Evolutionary conservation across 2,888 invertebrate species (phyloP).

Genomic region (Diplazon laetatorius): DNA sequence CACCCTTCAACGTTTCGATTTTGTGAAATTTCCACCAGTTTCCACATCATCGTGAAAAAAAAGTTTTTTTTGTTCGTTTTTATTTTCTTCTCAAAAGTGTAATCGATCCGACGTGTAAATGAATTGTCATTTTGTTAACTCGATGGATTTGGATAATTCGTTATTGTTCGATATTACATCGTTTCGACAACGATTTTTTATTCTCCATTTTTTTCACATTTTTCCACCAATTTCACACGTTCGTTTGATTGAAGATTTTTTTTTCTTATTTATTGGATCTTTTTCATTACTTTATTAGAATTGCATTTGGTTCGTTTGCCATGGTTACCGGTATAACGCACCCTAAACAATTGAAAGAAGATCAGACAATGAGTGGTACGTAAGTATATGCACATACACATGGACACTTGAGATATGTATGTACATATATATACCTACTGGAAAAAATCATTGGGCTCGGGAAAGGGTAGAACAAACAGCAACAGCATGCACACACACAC

Average conservation of each 20-base stretch:
- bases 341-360: conserved; percentile 9
- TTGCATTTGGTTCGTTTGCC: conserved; percentile 28
- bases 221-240: background rate
- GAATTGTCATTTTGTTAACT: background rate
- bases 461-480: conserved; percentile 57
- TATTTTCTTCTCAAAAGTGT: background rate
- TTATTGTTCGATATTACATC: too few species aligned
- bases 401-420: too few species aligned
- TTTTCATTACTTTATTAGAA: background rate
- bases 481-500: conserved; percentile 69
- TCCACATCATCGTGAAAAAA: too few species aligned
- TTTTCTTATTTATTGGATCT: too few species aligned
- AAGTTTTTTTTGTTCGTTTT: background rate
- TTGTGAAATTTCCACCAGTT: background rate
- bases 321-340: conserved; percentile 3
- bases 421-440: conserved; percentile 9
- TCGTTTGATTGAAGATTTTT: too few species aligned
- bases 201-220: background rate
- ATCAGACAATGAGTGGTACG: conserved; percentile 5
- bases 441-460: conserved; percentile 58
- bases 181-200: too few species aligned
- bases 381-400: too few species aligned
- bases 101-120: background rate
- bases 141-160: background rate
- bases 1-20: background rate